Percentiles rank a stretch among this genome's conserved stretches.
These are phyloP conservation scores for Venturia canescens DNA, from an alignment of 1,140 invertebrate genomes.

Conservation along the genomic window DNA sequence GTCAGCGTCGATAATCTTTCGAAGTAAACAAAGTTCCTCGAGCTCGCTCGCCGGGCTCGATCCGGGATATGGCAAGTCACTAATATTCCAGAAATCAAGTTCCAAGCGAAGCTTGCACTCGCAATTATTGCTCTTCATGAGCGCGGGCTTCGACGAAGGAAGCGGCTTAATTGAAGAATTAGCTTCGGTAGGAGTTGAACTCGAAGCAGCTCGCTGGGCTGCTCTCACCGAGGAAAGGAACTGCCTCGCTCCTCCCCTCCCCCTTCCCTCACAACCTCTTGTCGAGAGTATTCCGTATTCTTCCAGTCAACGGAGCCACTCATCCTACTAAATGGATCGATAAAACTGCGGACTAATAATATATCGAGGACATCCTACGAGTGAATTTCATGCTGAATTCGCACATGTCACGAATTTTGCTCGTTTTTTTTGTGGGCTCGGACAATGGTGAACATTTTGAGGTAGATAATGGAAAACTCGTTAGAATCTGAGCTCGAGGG, in stretches of 20 bases:
- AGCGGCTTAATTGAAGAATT: slow-evolving; percentile 69
- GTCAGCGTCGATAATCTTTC: neutral
- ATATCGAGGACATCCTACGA: too few species aligned
- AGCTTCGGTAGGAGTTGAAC: slow-evolving; percentile 58
- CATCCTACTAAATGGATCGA: neutral
- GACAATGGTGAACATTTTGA: too few species aligned
- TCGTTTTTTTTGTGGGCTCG: too few species aligned
- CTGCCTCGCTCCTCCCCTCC: slow-evolving; percentile 2
- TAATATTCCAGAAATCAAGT: slow-evolving; percentile 41
- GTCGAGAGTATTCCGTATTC: neutral
- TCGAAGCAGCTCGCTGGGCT: slow-evolving; percentile 24
- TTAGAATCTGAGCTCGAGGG: too few species aligned
- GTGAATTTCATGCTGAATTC: too few species aligned
- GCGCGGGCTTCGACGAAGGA: slow-evolving; percentile 54
- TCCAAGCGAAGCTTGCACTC: slow-evolving; percentile 22
- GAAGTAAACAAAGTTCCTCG: neutral
- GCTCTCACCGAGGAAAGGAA: slow-evolving; percentile 24
- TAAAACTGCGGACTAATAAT: neutral
- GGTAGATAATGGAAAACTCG: too few species aligned
- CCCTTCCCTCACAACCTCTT: neutral
- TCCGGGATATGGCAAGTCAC: slow-evolving; percentile 16
- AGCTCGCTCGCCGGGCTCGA: neutral
- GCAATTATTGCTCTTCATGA: slow-evolving; percentile 58
- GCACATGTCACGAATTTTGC: too few species aligned
- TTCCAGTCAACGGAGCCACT: neutral